Base-by-base conservation (phyloP, 2,113 vertebrate species). In the Rhinolophus sinicus region DNA sequence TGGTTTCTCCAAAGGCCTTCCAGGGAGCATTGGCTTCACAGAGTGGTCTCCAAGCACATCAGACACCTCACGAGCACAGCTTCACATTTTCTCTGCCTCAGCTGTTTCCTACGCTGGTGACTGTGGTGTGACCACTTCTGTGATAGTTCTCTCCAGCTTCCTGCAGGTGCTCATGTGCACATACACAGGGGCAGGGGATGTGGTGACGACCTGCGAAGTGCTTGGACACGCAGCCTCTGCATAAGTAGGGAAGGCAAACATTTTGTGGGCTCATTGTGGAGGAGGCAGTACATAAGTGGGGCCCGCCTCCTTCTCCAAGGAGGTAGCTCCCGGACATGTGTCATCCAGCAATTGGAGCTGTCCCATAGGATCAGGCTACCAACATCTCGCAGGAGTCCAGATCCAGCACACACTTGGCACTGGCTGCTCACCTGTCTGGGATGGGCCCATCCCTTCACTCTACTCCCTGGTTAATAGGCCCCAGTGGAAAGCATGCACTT, bases 401-500 rank as follows among this genome's bases (percentile, higher is more conserved):
- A 81, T 21, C 22, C 10, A 67, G 44, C 24, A 92, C 33, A 4
- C 5, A 8, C 92, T 30, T 0, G 22, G 38, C 24, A 19, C n/a
- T 67, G 56, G 9, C 64, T 52, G 24, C 28, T 7, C 78, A 52
- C 76, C 11, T 65, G 47, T 58, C 33, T 52, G 6, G 75, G 8
- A 30, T 0, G 8, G 50, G 24, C 15, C 65, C 18, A 8, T 30
- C 21, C 19, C 47, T 62, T 88, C 21, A 3, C 16, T 44, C 84
- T 77, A 19, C 44, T 84, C 54, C 33, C 21, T 44, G 67, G 13
- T 5, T 65, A 80, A 24, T 5, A 15, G 14, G 62, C 19, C 67
- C 24, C 38, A 60, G 12, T 72, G 9, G 73, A 96, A 96, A 97
- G 22, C 30, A 56, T 47, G 24, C 21, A 75, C 5, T 65, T 67